Percentiles rank a stretch among this genome's conserved stretches.
phyloP scores from a whole-genome alignment of 2,797 vertebrate genomes.

The Silurus aristotelis region DNA sequence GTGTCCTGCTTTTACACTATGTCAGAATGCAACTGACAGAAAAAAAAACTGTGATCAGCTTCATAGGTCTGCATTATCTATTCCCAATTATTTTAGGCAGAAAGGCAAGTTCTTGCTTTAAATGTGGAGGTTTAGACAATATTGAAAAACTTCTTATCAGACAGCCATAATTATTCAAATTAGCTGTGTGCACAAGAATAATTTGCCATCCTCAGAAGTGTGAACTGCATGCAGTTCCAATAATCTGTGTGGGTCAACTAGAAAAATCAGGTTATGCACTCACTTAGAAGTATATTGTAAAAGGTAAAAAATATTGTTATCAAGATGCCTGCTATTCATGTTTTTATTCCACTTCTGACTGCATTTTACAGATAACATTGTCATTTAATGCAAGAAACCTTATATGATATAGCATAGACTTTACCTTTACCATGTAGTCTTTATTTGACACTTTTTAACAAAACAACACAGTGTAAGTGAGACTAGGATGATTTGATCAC shows the following conservation, averaged over 20 bases:
- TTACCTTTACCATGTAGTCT: neutral
- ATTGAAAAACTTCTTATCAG: neutral
- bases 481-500: neutral
- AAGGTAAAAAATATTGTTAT: neutral
- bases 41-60: neutral
- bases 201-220: neutral
- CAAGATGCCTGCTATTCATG: neutral
- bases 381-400: neutral
- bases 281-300: neutral
- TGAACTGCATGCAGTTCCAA: neutral
- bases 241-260: neutral
- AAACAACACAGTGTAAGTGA: neutral
- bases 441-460: constrained; percentile 12
- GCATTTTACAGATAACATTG: neutral
- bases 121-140: neutral
- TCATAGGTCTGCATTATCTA: neutral
- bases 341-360: neutral
- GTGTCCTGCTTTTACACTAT: neutral
- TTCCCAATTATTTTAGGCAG: neutral
- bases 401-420: neutral
- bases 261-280: constrained; percentile 9
- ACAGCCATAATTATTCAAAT: neutral
- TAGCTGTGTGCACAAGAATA: neutral
- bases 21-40: neutral
- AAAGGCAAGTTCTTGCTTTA: neutral